Evolutionary conservation across 2,797 vertebrate species (phyloP).

Genomic region (Octomys mimax): DNA sequence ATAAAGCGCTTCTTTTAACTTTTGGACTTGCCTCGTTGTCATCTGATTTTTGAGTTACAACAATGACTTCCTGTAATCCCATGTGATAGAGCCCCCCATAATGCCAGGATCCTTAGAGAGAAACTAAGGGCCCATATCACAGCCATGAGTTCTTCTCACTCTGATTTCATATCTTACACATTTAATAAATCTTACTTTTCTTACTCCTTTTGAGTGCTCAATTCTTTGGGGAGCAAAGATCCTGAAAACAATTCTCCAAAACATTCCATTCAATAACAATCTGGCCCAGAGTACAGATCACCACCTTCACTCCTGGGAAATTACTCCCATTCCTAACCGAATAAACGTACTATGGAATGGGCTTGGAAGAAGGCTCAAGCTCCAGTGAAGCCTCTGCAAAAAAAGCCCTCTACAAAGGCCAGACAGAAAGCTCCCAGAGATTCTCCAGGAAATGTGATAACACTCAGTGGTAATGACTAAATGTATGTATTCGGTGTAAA

Average conservation of each 20-base stretch:
- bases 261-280: neutral
- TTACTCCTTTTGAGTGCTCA: neutral
- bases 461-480: constrained; percentile 77
- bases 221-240: neutral
- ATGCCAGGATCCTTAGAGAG: neutral
- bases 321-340: neutral
- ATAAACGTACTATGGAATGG: neutral
- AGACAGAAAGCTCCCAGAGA: constrained; percentile 38
- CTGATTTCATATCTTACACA: neutral
- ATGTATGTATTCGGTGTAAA: constrained; percentile 75
- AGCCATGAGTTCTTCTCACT: neutral
- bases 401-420: neutral
- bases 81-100: neutral
- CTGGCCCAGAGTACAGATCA: neutral
- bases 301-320: neutral
- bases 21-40: too few species aligned
- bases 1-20: too few species aligned
- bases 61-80: neutral
- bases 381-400: neutral
- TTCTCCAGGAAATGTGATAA: constrained; percentile 44
- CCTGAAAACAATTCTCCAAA: neutral
- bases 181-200: neutral
- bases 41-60: too few species aligned
- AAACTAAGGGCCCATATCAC: neutral
- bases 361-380: neutral